phyloP scores from a whole-genome alignment of 1,140 invertebrate genomes.

The Apis florea region DNA sequence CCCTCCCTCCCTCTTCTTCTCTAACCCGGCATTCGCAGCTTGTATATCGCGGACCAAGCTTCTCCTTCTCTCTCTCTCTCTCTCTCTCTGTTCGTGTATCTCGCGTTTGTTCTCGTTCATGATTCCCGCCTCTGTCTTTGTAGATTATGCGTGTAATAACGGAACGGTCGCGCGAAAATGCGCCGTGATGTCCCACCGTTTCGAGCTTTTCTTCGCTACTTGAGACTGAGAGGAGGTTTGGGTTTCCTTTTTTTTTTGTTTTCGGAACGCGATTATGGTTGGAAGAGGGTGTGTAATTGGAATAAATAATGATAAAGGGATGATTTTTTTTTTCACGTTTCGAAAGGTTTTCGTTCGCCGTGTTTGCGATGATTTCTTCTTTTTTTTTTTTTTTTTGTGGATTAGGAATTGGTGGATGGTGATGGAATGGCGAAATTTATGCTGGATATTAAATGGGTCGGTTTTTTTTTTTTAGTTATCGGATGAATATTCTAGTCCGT shows the following conservation, averaged over 20 bases:
- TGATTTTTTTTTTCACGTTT: too few relatives aligned
- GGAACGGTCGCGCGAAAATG: constrained; percentile 65
- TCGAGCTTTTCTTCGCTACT: not conserved
- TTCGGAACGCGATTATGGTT: too few relatives aligned
- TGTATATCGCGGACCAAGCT: constrained; percentile 17
- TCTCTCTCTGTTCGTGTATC: not conserved
- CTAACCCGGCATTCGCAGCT: constrained; percentile 43
- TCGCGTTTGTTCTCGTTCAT: not conserved
- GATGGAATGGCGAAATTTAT: too few relatives aligned
- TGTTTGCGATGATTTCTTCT: too few relatives aligned
- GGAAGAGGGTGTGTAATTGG: too few relatives aligned
- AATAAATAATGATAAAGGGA: too few relatives aligned
- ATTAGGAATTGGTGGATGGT: too few relatives aligned
- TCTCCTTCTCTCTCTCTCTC: not conserved
- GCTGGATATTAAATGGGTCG: too few relatives aligned
- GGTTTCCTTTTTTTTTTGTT: not conserved
- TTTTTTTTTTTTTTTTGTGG: too few relatives aligned
- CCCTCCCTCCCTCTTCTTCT: constrained; percentile 12
- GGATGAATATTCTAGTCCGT: too few relatives aligned
- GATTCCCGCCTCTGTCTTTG: constrained; percentile 49
- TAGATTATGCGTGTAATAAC: constrained; percentile 69
- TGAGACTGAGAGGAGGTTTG: not conserved
- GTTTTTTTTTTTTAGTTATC: too few relatives aligned
- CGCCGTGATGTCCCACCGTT: constrained; percentile 24
- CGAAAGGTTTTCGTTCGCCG: too few relatives aligned